Conservation (phyloP, 2,888 invertebrate genomes). For the Coenonympha glycerion region DNA sequence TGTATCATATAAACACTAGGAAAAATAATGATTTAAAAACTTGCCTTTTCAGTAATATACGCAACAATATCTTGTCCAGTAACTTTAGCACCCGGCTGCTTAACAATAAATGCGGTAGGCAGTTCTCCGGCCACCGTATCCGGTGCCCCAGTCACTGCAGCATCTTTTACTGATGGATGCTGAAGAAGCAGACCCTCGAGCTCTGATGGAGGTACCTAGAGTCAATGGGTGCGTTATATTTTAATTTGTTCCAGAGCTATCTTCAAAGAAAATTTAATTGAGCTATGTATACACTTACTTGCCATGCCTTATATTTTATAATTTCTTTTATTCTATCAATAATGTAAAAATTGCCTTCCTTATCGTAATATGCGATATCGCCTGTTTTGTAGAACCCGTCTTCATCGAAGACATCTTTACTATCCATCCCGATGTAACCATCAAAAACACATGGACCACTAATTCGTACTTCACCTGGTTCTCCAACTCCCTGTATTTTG, state of each 20-base stretch:
- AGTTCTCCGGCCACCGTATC: slow-evolving; percentile 50
- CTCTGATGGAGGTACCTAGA: slow-evolving; percentile 57
- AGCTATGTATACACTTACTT: slow-evolving; percentile 40
- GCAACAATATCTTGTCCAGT: slow-evolving; percentile 48
- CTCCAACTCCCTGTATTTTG: slow-evolving; percentile 44
- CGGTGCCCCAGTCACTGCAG: slow-evolving; percentile 48
- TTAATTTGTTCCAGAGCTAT: neutral
- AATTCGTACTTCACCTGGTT: slow-evolving; percentile 51
- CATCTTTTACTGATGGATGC: slow-evolving; percentile 52
- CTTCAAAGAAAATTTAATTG: too few relatives aligned
- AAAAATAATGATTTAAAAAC: too few relatives aligned
- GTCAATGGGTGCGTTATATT: neutral
- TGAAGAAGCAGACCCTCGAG: slow-evolving; percentile 49
- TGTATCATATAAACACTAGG: too few relatives aligned
- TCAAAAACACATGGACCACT: slow-evolving; percentile 50
- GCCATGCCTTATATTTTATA: slow-evolving; percentile 58
- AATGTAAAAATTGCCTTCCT: slow-evolving; percentile 52
- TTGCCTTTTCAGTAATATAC: slow-evolving; percentile 45
- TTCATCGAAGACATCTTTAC: slow-evolving; percentile 42
- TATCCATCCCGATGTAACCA: slow-evolving; percentile 49
- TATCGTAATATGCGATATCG: slow-evolving; percentile 55
- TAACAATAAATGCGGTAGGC: slow-evolving; percentile 55
- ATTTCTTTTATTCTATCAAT: slow-evolving; percentile 59
- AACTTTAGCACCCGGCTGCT: slow-evolving; percentile 34
- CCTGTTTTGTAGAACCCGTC: slow-evolving; percentile 59